Base-by-base conservation (phyloP, 2,888 invertebrate species). In the Megastigmus dorsalis region DNA sequence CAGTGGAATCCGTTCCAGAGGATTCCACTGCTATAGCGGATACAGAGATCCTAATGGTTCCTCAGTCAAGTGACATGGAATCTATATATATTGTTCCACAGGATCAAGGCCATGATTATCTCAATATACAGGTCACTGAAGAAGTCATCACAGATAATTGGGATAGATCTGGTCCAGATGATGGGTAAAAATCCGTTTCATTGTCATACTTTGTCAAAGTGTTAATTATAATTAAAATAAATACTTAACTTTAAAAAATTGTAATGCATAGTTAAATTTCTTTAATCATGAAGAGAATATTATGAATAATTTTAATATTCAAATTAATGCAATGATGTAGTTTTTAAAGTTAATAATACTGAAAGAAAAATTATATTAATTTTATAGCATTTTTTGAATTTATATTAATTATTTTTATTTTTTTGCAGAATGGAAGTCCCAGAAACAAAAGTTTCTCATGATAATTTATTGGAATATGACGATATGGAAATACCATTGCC, bases 111-210 rank as follows among this genome's bases (percentile, higher is more conserved):
- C 87, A 88, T 68, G 89, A 89, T 80, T 89, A 89, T 75, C 79
- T 89, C 1, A 89, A 89, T 79, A 89, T 90, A 84, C 91, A 91
- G 82, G 94, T 94, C 54, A 93, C 94, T 0, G 95, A 95, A 82
- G 95, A 95, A 86, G 93, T 95, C 0, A 93, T 95, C 15, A 93
- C 95, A 0, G 95, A 95, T 83, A 94, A 94, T 81, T 95, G 95
- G 95, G 93, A 92, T 52, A 90, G 92, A 81, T 90, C 91, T 70
- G 94, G 92, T 70, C 93, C 93, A 1, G 94, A 93, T 80, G 93
- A 93, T 82, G 91, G 93, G 93, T 93, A 86, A 86, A 79, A n/a
- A n/a, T n/a, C n/a, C 79, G 59, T 74, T 50, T 63, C 43, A 45
- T 72, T 63, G 18, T 50, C 43, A 43, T 41, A 13, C 54, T 65